phyloP scores from a whole-genome alignment of 2,797 vertebrate species.

The Pelodytes ibericus region DNA sequence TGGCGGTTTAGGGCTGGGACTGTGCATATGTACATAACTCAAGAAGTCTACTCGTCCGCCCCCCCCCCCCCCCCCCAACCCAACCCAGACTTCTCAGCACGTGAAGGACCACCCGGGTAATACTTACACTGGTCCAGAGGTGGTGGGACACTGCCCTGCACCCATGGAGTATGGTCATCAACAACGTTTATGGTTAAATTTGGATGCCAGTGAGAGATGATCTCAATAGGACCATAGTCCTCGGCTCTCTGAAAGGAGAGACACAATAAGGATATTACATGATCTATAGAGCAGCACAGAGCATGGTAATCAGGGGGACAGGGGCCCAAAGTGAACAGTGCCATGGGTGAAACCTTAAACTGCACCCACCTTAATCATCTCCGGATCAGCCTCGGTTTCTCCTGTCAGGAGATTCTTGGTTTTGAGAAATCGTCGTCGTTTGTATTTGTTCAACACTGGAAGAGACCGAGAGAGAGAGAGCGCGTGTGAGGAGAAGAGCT shows the following conservation, averaged over 20 bases:
- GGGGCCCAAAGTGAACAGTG: too few relatives aligned
- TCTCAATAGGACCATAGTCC: slow-evolving; percentile 91
- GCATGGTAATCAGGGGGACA: neutral
- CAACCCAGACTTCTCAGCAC: too few relatives aligned
- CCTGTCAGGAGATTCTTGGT: slow-evolving; percentile 95
- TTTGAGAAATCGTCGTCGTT: slow-evolving; percentile 89
- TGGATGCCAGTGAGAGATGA: slow-evolving; percentile 97
- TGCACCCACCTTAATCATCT: slow-evolving; percentile 88
- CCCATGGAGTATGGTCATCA: slow-evolving; percentile 97
- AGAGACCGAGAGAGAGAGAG: neutral
- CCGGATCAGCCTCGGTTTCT: slow-evolving; percentile 91
- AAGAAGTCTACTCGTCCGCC: too few relatives aligned
- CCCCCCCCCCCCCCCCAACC: too few relatives aligned
- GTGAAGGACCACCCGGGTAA: too few relatives aligned
- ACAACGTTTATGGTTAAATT: slow-evolving; percentile 97
- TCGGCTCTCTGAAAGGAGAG: slow-evolving; percentile 82
- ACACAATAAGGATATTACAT: neutral
- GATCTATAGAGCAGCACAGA: neutral
- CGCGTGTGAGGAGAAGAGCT: neutral
- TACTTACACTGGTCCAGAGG: slow-evolving; percentile 92
- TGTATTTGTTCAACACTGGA: slow-evolving; percentile 96
- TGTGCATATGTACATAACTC: too few relatives aligned
- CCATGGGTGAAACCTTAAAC: neutral
- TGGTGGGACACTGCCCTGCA: slow-evolving; percentile 91
- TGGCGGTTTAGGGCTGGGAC: too few relatives aligned